A percentile compares a stretch with the other conserved stretches of the same genome.
Conservation (phyloP, 2,113 vertebrate species). For the Microtus montanus region DNA sequence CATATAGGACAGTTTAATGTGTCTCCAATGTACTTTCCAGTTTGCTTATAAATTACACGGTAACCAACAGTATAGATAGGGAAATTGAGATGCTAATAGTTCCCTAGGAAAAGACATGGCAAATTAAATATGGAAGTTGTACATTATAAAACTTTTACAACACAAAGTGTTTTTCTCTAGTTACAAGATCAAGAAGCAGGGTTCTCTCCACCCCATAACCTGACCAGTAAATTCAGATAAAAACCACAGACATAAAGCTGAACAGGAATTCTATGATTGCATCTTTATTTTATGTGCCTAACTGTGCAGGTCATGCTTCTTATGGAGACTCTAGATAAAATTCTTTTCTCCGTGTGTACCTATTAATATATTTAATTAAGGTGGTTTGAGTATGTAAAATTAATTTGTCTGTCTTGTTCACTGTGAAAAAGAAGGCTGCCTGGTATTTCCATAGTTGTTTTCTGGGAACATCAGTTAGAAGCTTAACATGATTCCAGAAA, state of each 20-base stretch:
- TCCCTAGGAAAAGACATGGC: not conserved
- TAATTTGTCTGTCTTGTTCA: constrained; percentile 13
- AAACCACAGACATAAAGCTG: not conserved
- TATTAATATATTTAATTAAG: not conserved
- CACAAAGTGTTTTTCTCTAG: not conserved
- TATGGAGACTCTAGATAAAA: not conserved
- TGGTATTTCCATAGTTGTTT: not conserved
- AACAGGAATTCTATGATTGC: not conserved
- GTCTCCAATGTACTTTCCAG: not conserved
- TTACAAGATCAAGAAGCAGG: not conserved
- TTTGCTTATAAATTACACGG: not conserved
- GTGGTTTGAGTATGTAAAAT: rapidly evolving
- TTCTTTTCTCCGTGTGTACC: not conserved
- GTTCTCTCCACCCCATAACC: not conserved
- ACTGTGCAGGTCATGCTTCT: not conserved
- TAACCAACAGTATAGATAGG: not conserved
- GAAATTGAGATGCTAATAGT: not conserved
- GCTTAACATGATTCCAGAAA: not conserved
- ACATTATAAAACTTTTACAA: not conserved
- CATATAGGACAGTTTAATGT: not conserved
- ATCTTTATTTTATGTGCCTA: not conserved
- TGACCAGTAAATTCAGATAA: not conserved
- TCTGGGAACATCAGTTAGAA: not conserved
- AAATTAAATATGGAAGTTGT: not conserved
- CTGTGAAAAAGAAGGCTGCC: not conserved